A percentile compares a stretch with the other conserved stretches of the same genome.
Evolutionary conservation across 2,888 invertebrate species (phyloP).

Genomic region (Gortyna flavago): DNA sequence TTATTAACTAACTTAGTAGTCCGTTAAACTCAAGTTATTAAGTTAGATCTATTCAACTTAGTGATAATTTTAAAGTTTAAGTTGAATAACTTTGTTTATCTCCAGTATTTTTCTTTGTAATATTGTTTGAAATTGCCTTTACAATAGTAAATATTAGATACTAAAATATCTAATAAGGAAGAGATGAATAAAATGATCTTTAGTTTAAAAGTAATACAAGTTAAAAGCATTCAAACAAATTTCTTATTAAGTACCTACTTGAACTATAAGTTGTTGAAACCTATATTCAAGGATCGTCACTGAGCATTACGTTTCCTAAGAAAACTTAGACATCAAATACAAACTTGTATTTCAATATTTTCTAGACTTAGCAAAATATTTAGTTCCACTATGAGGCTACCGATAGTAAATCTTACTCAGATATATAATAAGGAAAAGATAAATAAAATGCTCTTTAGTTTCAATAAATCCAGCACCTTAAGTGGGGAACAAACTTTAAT

Average conservation of each 20-base stretch:
- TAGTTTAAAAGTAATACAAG: neutral
- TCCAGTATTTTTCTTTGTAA: neutral
- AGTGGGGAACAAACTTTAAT: neutral
- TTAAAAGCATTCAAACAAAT: neutral
- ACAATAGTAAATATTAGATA: neutral
- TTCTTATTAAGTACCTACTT: neutral
- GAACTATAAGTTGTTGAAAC: neutral
- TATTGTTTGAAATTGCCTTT: constrained; percentile 3
- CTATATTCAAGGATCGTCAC: neutral
- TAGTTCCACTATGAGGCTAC: too few relatives aligned
- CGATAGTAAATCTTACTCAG: constrained; percentile 4
- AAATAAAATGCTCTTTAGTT: neutral
- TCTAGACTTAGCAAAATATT: neutral
- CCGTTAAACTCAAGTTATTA: constrained; percentile 65
- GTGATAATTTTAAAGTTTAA: constrained; percentile 36
- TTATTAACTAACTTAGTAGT: constrained; percentile 71
- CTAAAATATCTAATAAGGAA: neutral
- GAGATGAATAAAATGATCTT: neutral
- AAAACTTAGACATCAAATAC: neutral
- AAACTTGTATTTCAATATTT: neutral
- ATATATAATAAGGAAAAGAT: neutral
- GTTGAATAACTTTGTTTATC: constrained; percentile 13
- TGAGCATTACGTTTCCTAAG: neutral
- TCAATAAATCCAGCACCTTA: neutral
- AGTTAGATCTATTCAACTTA: constrained; percentile 51